phyloP scores from a whole-genome alignment of 2,797 vertebrate species.

The Sebastiscus tertius region DNA sequence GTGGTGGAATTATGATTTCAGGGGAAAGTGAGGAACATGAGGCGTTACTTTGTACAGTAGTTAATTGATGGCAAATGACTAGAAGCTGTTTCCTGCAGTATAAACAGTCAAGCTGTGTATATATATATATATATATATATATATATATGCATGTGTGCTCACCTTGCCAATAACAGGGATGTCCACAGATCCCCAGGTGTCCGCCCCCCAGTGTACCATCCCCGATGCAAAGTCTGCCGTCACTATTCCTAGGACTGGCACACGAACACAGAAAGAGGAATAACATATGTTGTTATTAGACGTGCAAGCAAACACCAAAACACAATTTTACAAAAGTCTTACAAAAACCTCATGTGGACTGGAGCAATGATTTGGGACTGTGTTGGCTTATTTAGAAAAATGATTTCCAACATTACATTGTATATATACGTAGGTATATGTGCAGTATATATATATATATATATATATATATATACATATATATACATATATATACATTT shows the following conservation, averaged over 20 bases:
- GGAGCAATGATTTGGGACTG: neutral
- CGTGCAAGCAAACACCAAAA: neutral
- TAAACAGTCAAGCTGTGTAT: neutral
- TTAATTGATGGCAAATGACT: neutral
- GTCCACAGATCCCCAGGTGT: conserved; percentile 90
- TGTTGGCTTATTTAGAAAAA: neutral
- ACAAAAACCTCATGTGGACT: neutral
- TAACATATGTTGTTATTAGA: conserved; percentile 4
- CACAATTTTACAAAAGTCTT: neutral
- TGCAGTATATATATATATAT: too few species aligned
- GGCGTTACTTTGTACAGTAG: neutral
- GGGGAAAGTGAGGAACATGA: neutral
- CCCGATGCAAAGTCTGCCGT: conserved; percentile 88
- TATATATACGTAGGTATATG: too few species aligned
- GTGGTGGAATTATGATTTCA: neutral
- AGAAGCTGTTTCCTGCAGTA: neutral
- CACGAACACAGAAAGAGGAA: neutral
- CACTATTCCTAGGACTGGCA: conserved; percentile 85
- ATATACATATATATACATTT: rapidly evolving
- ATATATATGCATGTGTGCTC: conserved; percentile 33
- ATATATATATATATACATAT: too few species aligned
- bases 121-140: neutral
- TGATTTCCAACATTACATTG: neutral
- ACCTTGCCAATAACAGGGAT: conserved; percentile 89
- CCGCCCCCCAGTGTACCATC: conserved; percentile 84